Percentiles rank a stretch among this genome's conserved stretches.
Evolutionary conservation across 2,888 invertebrate species (phyloP).

Genomic region (Tinea pellionella): DNA sequence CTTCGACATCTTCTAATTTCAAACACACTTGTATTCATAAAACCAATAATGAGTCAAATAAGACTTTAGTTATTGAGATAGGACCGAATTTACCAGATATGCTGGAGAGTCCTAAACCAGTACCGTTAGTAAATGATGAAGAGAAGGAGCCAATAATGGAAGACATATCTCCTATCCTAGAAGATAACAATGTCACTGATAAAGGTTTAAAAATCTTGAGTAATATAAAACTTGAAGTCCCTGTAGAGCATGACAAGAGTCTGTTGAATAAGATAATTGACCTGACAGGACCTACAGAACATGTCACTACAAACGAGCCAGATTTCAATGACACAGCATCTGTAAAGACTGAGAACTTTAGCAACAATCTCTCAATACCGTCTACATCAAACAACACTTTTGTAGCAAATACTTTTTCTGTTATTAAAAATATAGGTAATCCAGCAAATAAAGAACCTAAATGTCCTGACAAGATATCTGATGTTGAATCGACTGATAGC

Average conservation of each 20-base stretch:
- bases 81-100: constrained; percentile 30
- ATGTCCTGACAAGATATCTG: constrained; percentile 36
- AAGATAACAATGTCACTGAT: not conserved
- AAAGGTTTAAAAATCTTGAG: constrained; percentile 64
- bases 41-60: constrained; percentile 31
- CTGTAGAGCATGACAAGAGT: constrained; percentile 56
- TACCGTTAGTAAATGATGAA: not conserved
- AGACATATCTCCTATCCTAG: not conserved
- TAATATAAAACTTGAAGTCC: constrained; percentile 66
- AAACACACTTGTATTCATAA: not conserved
- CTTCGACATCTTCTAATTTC: not conserved
- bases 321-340: constrained; percentile 15
- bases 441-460: constrained; percentile 38
- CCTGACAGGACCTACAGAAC: constrained; percentile 46
- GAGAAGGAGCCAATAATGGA: not conserved
- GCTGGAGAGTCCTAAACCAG: not conserved
- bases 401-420: constrained; percentile 43
- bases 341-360: not conserved
- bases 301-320: constrained; percentile 17
- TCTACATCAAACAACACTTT: constrained; percentile 35
- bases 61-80: constrained; percentile 56
- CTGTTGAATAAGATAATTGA: constrained; percentile 60
- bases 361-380: not conserved
- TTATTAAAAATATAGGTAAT: constrained; percentile 56
- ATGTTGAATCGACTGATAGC: constrained; percentile 52